A percentile compares a stretch with the other conserved stretches of the same genome.
Evolutionary conservation across 2,797 vertebrate genomes (phyloP).

Genomic region (Rousettus madagascariensis): DNA sequence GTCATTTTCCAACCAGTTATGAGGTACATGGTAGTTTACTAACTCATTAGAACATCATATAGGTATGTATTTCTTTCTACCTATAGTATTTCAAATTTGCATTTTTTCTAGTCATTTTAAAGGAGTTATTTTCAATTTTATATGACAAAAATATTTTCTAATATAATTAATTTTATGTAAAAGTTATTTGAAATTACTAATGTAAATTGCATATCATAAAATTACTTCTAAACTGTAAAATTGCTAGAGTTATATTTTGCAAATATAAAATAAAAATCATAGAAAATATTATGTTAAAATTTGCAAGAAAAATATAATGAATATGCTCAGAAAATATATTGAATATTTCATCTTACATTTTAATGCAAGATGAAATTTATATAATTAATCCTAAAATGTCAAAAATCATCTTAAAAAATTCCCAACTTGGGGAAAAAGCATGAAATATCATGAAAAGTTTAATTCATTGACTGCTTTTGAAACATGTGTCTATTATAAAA

Average conservation of each 20-base stretch:
- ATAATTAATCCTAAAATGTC: not conserved
- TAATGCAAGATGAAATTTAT: not conserved
- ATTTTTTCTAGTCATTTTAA: not conserved
- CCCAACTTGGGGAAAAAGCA: not conserved
- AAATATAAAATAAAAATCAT: not conserved
- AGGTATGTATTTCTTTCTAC: not conserved
- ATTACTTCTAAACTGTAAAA: not conserved
- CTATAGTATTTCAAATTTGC: not conserved
- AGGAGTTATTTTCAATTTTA: not conserved
- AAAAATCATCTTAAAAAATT: not conserved
- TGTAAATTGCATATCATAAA: not conserved
- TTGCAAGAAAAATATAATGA: not conserved
- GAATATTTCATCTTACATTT: not conserved
- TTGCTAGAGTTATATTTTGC: not conserved
- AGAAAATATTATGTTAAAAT: not conserved
- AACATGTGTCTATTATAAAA: not conserved
- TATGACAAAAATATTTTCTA: not conserved
- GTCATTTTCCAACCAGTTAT: not conserved
- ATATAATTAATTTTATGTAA: not conserved
- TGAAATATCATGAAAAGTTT: not conserved
- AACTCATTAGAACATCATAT: not conserved
- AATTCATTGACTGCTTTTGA: not conserved
- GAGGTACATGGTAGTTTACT: not conserved
- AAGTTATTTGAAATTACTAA: not conserved
- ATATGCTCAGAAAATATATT: not conserved